Evolutionary conservation across 2,113 vertebrate species (phyloP), one percentile per base, ranked within the genome.

Genomic region (Irena cyanogastra): DNA sequence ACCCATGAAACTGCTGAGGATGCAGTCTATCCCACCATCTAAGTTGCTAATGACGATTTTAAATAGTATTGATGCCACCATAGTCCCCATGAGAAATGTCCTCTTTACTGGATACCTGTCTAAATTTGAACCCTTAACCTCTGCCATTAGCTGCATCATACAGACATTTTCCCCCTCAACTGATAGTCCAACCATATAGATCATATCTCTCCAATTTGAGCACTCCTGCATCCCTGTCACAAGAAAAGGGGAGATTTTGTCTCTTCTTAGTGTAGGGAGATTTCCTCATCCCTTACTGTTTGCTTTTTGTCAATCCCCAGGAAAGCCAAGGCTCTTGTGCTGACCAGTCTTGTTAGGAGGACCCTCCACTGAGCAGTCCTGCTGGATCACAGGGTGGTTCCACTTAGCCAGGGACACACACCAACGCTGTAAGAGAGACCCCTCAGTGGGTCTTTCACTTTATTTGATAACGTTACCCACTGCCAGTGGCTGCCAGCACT

Each of bases 151-250:
- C 15, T 4, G 18, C 30, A 60, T n/a, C 30, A 16, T 37, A 14
- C 15, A 80, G 31, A 35, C 4, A 24, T 44, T 24, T 27, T 5
- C 3, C 4, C 3, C 9, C 8, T 1, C 24, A 41, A 1, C 4
- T 75, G 33, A 19, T 5, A 42, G 9, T 44, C 22, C 56, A 83
- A n/a, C 31, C 33, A 59, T 16, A 15, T 5, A 92, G 37, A 21
- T 16, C 4, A 7, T 9, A 9, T 15, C 2, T 6, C 49, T 65
- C 90, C 37, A 83, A 15, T 52, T 23, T 28, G 33, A 44, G 16
- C 8, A n/a, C 10, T 66, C 20, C 33, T 82, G 4, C 59, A 16
- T 84, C 42, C 35, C 45, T 60, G 9, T 10, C 45, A 33, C 17
- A 27, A 19, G 53, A 33, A 44, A 68, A 68, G 11, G 5, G 37